phyloP scores from a whole-genome alignment of 2,888 invertebrate species.

The Argyresthia albistria region DNA sequence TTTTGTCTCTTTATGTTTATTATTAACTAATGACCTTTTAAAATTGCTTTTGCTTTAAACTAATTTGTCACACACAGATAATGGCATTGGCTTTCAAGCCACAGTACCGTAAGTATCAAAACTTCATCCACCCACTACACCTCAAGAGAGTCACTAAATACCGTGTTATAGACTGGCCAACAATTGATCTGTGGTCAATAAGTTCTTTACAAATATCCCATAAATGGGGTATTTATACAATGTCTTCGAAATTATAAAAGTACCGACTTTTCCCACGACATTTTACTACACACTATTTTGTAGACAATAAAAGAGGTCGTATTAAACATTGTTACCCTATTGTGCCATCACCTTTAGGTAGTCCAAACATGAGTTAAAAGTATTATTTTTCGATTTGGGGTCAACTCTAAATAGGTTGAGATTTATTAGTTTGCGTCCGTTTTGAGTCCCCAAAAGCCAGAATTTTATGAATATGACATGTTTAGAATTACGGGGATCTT shows the following conservation, averaged over 20 bases:
- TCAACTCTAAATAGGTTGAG: conserved; percentile 23
- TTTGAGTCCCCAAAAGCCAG: background rate
- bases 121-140: conserved; percentile 9
- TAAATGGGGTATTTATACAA: too few relatives aligned
- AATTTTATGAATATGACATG: conserved; percentile 24
- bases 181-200: conserved; percentile 49
- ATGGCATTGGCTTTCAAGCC: too few relatives aligned
- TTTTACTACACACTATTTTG: conserved; percentile 15
- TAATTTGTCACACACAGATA: too few relatives aligned
- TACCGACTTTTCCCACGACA: conserved; percentile 48
- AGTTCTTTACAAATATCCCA: conserved; percentile 29
- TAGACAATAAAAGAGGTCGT: conserved; percentile 36
- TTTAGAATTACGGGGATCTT: background rate
- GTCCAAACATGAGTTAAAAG: conserved; percentile 18
- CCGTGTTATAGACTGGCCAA: conserved; percentile 50
- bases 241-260: conserved; percentile 14
- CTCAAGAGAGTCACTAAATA: conserved; percentile 36
- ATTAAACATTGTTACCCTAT: background rate
- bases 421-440: background rate
- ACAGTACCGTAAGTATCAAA: conserved; percentile 29
- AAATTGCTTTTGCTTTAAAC: too few relatives aligned
- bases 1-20: too few relatives aligned
- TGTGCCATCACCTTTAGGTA: conserved; percentile 10
- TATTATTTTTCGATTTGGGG: conserved; percentile 43
- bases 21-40: too few relatives aligned